These are phyloP conservation scores for Formica selysi DNA, from an alignment of 1,140 invertebrate species.

Conservation along the genomic window DNA sequence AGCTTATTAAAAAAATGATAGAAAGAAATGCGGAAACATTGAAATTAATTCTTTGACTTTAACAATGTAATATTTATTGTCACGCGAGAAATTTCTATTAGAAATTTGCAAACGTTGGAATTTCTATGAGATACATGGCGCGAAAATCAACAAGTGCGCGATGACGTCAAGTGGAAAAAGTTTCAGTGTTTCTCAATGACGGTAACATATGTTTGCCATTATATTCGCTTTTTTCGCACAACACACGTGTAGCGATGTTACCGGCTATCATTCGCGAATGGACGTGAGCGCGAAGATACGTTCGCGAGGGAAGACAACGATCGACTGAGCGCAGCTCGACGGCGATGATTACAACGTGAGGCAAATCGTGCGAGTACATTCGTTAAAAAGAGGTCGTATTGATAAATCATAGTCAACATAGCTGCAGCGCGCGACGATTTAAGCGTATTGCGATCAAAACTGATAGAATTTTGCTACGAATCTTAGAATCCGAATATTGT, in stretches of 20 bases:
- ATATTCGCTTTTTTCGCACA: background rate
- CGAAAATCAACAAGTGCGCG: background rate
- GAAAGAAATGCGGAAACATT: background rate
- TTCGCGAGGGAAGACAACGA: constrained; percentile 29
- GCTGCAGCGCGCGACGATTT: constrained; percentile 7
- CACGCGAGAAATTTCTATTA: background rate
- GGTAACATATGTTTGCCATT: background rate
- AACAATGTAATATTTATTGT: background rate
- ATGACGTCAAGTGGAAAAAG: background rate
- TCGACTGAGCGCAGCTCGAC: constrained; percentile 35
- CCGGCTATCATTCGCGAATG: background rate
- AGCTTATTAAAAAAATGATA: no score
- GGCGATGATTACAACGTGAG: constrained; percentile 15
- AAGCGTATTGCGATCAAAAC: background rate
- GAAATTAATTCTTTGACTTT: background rate
- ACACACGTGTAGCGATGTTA: background rate
- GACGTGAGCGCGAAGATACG: no score
- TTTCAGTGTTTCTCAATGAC: background rate
- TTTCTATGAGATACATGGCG: background rate
- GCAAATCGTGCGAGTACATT: constrained; percentile 12
- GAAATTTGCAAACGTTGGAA: background rate
- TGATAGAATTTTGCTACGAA: background rate
- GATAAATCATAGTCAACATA: background rate
- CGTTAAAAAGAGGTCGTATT: constrained; percentile 9
- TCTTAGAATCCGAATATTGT: background rate